These are phyloP conservation scores for Radopholus similis DNA, from an alignment of 1,140 invertebrate species.

Conservation along the genomic window DNA sequence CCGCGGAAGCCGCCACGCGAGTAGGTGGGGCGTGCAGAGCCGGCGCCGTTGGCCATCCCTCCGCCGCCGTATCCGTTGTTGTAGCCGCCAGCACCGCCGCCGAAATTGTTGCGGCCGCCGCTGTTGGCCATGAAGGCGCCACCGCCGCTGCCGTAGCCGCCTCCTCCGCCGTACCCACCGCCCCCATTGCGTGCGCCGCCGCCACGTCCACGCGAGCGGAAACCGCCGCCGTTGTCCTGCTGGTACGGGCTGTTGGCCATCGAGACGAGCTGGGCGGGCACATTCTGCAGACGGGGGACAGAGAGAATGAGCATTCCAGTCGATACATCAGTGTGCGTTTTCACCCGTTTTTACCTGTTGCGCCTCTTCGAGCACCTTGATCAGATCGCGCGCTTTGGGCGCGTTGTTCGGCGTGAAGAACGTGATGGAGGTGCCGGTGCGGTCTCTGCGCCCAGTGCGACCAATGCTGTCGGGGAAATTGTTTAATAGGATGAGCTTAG, in stretches of 20 bases:
- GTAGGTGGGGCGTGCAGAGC: neutral
- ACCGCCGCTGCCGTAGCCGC: neutral
- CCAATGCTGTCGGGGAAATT: too few species aligned
- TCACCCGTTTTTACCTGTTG: constrained; percentile 45
- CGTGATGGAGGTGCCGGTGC: constrained; percentile 84
- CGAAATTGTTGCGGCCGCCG: neutral
- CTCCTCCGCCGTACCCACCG: neutral
- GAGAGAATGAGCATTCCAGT: neutral
- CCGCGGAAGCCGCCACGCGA: neutral
- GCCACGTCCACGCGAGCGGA: neutral
- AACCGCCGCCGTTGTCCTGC: neutral
- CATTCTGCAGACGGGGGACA: neutral
- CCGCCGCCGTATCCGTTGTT: neutral
- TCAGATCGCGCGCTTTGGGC: constrained; percentile 50
- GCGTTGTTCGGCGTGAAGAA: constrained; percentile 90
- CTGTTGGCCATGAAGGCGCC: too few species aligned
- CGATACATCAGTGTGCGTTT: neutral
- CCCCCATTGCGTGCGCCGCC: neutral
- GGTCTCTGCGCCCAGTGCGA: constrained; percentile 10
- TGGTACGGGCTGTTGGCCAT: constrained; percentile 11
- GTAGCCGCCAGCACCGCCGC: neutral
- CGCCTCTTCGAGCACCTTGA: constrained; percentile 53
- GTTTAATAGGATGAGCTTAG: too few species aligned
- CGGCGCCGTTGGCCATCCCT: neutral
- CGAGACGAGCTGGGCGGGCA: constrained; percentile 9